Conservation (phyloP, 2,113 vertebrate species). For the Lamprologus ornatipinnis region DNA sequence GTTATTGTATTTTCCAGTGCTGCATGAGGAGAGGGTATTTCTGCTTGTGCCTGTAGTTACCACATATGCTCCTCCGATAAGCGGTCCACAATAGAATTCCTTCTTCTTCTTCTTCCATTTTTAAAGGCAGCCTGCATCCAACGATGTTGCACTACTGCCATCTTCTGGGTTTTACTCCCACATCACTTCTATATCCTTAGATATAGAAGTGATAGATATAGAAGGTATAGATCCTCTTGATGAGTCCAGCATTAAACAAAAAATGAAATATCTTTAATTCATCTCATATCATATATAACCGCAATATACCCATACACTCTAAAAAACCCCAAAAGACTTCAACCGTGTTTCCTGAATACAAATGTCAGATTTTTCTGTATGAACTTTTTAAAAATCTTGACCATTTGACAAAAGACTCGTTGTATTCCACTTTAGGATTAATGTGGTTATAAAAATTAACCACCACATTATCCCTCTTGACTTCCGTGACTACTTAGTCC, state of each 20-base stretch:
- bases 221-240: not conserved
- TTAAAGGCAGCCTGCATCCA: not conserved
- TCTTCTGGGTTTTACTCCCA: not conserved
- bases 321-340: accelerated
- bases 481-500: not conserved
- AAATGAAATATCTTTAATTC: not conserved
- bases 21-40: not conserved
- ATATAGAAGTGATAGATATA: too few relatives aligned
- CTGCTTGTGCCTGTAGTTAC: not conserved
- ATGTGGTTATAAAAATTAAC: not conserved
- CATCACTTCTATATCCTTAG: not conserved
- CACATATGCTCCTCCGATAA: not conserved
- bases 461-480: not conserved
- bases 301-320: not conserved
- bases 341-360: not conserved
- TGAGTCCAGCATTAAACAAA: not conserved
- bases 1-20: not conserved
- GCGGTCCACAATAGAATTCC: not conserved
- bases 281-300: not conserved
- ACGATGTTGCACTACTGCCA: not conserved
- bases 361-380: not conserved
- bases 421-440: not conserved
- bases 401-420: not conserved
- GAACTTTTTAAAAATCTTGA: not conserved
- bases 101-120: not conserved